Base-by-base conservation (phyloP, 2,888 invertebrate genomes). In the Pyrocoelia pectoralis region DNA sequence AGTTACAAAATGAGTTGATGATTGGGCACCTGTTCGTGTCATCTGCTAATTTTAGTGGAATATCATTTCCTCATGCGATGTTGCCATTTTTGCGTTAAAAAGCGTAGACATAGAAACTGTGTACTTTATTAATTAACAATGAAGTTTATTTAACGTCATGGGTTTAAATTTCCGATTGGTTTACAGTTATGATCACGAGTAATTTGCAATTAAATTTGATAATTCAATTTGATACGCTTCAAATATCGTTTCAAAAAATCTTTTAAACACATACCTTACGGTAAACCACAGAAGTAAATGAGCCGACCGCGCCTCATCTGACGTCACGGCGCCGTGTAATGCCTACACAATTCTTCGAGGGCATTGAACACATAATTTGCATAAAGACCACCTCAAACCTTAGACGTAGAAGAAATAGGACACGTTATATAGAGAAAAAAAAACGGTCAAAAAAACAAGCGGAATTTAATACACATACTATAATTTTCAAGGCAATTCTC, bases 261-360 rank as follows among this genome's bases (percentile, higher is more conserved):
- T 24, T 6, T 24, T 24, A 24, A 41, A 24, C 24, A 56, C 61
- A 61, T 55, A 59, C 58, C 63, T 63, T 63, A 63, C 63, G 63
- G 63, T 63, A 58, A 58, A 63, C 55, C 63, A 58, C 63, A 48
- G 24, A 49, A 54, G 41, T 54, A 63, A 63, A 50, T 33, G 54
- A 54, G 50, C 41, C 54, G 55, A 64, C 64, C 64, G 60, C 64
- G 60, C 64, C 64, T 60, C 51, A 53, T 40, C 24, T 60, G 56
- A 60, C 64, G 64, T 64, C 64, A 64, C 59, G 64, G 53, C 64
- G 64, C 64, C 64, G 52, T 60, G 55, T 28, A 38, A 60, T 15
- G 59, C 59, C 60, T 64, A 64, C 60, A 49, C 64, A 53, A 59
- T 64, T 54, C 57, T 48, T 46, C 58, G 58, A 56, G 64, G 64